phyloP scores from a whole-genome alignment of 2,888 invertebrate species.

The Chloroclystis v-ata region DNA sequence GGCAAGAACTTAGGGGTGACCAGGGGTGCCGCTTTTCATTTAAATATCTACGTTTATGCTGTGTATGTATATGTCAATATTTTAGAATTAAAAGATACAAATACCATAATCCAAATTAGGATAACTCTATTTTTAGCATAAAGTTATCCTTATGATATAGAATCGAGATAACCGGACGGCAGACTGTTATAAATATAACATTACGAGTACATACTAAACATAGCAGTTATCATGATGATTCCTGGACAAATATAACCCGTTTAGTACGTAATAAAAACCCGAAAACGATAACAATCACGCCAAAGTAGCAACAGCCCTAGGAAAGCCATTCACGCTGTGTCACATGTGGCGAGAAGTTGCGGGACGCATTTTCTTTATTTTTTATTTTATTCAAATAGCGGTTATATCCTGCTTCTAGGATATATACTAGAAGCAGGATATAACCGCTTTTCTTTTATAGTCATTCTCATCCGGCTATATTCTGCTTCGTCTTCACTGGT shows the following conservation, averaged over 20 bases:
- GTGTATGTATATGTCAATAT: background rate
- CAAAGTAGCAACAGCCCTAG: conserved; percentile 12
- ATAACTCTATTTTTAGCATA: no score
- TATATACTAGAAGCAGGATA: conserved; percentile 40
- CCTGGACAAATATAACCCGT: background rate
- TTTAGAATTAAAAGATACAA: no score
- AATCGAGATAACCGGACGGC: no score
- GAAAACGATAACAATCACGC: conserved; percentile 9
- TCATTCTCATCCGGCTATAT: conserved; percentile 17
- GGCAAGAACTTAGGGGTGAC: background rate
- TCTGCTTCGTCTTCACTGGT: conserved; percentile 22
- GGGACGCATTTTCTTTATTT: conserved; percentile 41
- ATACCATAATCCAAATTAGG: no score
- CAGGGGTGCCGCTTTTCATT: conserved; percentile 11
- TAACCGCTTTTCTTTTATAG: conserved; percentile 37
- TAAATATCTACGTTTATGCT: background rate
- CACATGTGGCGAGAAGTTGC: conserved; percentile 42
- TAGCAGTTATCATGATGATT: background rate
- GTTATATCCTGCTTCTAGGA: background rate
- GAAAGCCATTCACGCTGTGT: conserved; percentile 32
- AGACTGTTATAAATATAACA: no score
- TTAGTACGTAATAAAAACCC: conserved; percentile 1
- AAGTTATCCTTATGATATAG: no score
- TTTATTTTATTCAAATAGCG: conserved; percentile 19
- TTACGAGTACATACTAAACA: no score